Conservation (phyloP, 2,113 vertebrate genomes). For the Etheostoma cragini region DNA sequence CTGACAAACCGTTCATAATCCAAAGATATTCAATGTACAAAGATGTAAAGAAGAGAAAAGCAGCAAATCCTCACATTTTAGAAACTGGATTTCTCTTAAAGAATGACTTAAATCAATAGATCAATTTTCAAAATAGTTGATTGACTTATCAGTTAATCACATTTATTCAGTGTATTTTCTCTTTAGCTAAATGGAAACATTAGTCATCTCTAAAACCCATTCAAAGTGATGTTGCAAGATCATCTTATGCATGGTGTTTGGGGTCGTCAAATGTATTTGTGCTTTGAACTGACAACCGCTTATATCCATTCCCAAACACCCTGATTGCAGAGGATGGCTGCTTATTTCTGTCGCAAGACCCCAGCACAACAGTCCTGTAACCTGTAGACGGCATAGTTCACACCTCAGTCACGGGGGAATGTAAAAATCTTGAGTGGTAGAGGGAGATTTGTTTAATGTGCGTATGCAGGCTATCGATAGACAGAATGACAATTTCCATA, state of each 20-base stretch:
- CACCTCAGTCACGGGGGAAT: background rate
- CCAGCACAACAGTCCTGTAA: background rate
- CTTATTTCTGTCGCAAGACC: slow-evolving; percentile 2
- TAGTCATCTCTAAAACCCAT: background rate
- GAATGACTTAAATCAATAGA: background rate
- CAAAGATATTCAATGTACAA: background rate
- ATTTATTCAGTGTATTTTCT: background rate
- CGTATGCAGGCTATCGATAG: background rate
- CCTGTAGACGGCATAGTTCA: background rate
- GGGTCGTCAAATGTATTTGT: background rate
- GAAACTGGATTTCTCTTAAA: background rate
- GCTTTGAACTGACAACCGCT: background rate
- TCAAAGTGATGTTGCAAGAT: background rate
- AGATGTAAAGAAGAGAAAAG: background rate
- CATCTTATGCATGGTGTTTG: background rate
- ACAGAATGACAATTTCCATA: background rate
- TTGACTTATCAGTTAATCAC: background rate
- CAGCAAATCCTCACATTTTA: background rate
- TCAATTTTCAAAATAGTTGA: background rate
- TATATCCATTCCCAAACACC: background rate
- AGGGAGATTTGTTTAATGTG: background rate
- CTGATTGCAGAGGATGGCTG: background rate
- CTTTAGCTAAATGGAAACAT: background rate
- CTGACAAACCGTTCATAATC: background rate
- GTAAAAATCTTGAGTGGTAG: background rate